Percentiles rank a stretch among this genome's conserved stretches.
phyloP scores from a whole-genome alignment of 2,113 vertebrate species.

The Himantopus leucocephalus region DNA sequence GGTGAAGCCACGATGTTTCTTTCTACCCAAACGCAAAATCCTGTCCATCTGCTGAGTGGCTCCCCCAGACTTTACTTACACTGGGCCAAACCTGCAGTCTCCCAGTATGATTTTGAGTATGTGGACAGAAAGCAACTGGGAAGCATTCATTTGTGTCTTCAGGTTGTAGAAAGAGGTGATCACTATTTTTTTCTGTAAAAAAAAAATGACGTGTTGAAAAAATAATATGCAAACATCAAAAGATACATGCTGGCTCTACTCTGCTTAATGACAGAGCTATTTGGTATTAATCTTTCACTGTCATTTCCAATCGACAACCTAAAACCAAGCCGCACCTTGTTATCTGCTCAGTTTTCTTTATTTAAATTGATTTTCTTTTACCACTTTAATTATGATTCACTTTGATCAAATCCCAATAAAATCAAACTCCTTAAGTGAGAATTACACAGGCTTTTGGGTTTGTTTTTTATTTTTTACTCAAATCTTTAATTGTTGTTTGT shows the following conservation, averaged over 20 bases:
- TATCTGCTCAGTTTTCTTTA: not conserved
- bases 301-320: not conserved
- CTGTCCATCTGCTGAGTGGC: fast-evolving
- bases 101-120: not conserved
- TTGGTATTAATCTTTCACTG: not conserved
- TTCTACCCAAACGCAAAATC: not conserved
- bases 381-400: not conserved
- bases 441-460: not conserved
- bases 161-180: not conserved
- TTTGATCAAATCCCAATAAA: not conserved
- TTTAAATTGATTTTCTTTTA: not conserved
- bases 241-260: not conserved
- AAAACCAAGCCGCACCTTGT: not conserved
- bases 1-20: not conserved
- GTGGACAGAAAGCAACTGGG: not conserved
- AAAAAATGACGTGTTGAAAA: not conserved
- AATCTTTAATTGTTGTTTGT: not conserved
- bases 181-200: not conserved
- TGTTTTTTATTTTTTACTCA: not conserved
- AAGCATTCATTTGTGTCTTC: not conserved
- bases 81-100: fast-evolving
- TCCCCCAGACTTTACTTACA: not conserved
- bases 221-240: not conserved
- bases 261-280: not conserved
- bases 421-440: not conserved